These are phyloP conservation scores for Gerris lacustris DNA, from an alignment of 2,888 invertebrate genomes.

Conservation along the genomic window DNA sequence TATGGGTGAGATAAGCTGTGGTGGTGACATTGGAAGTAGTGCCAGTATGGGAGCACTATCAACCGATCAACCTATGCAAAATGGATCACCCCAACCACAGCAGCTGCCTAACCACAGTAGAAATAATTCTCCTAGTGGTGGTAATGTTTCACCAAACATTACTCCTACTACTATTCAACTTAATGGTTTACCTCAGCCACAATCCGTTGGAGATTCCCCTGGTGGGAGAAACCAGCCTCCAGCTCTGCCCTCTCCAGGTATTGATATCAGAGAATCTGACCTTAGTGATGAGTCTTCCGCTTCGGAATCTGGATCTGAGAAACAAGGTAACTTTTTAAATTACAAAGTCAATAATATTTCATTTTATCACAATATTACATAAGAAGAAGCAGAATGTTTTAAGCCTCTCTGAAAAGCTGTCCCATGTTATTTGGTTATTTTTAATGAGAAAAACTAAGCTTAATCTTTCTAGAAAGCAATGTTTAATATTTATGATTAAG, in stretches of 20 bases:
- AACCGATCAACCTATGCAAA: neutral
- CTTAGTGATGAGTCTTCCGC: slow-evolving; percentile 56
- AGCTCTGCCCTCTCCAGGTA: neutral
- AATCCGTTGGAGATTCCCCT: neutral
- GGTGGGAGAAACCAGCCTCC: neutral
- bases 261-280: slow-evolving; percentile 8
- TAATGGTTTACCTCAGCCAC: neutral
- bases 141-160: neutral
- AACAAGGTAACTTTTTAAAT: slow-evolving; percentile 37
- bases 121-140: neutral
- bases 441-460: too few relatives aligned
- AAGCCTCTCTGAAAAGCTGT: too few relatives aligned
- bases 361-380: too few relatives aligned
- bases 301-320: slow-evolving; percentile 61
- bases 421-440: too few relatives aligned
- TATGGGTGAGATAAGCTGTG: neutral
- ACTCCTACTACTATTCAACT: too few relatives aligned
- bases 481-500: too few relatives aligned
- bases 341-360: too few relatives aligned
- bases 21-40: neutral
- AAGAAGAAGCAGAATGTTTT: too few relatives aligned
- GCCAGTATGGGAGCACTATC: neutral
- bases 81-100: neutral
- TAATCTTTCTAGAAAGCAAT: too few relatives aligned
- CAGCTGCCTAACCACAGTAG: neutral